Evolutionary conservation across 2,888 invertebrate species (phyloP), one percentile per base, ranked within the genome.

Genomic region (Cepaea hortensis): DNA sequence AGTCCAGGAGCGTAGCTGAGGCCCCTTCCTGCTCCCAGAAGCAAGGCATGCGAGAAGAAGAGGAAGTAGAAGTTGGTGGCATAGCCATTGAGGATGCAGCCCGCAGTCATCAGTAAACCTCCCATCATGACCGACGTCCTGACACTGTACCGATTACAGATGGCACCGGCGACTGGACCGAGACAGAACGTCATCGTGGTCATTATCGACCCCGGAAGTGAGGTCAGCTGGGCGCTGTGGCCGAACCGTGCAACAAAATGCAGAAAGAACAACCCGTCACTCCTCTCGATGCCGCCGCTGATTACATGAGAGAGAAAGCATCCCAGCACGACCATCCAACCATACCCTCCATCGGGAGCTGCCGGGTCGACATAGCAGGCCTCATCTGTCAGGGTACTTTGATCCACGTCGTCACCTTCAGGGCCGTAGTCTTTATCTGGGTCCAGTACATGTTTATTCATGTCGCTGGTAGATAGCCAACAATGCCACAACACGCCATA

Each of bases 271-370:
- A 92, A 89, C 7, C 92, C 92, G 75, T 91, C 90, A 3, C 91
- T 90, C 76, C 92, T 90, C 86, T 92, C 91, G 9, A 92, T 81
- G 3, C 92, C 92, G 87, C 90, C 91, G 65, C 90, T 88, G n/a
- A 93, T 85, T 15, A 91, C 65, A 84, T 92, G 93, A 77, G 90
- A 89, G n/a, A 92, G 23, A 73, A 88, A 88, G 72, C 91, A 89
- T 3, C 91, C 91, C 1, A 92, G 73, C 9, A 92, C 92, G 50
- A 91, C 87, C 23, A 90, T 89, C 93, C 93, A 93, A 6, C 92
- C 93, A 90, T 91, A 93, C 0, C 93, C 92, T 20, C 84, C 84
- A 75, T 84, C 84, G 3, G 83, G 83, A 48, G 50, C 50, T 15
- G 18, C 68, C 1, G 11, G 68, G 4, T 68, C 5, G 20, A 23